Evolutionary conservation across 2,797 vertebrate genomes (phyloP).

Genomic region (Tenualosa thibaudeaui): DNA sequence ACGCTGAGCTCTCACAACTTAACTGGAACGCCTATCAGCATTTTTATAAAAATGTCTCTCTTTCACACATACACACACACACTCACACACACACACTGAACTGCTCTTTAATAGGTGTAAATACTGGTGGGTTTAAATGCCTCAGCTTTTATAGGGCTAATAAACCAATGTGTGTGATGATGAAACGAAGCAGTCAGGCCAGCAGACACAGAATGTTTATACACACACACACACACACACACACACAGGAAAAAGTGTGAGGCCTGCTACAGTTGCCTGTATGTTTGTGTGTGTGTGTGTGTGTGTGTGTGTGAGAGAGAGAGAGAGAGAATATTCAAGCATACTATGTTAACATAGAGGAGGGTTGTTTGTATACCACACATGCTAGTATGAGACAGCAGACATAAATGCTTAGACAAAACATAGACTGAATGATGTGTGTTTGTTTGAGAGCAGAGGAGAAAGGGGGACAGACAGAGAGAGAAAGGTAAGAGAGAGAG

Average conservation of each 20-base stretch:
- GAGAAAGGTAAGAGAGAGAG: not conserved
- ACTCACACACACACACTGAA: not conserved
- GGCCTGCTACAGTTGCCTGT: too few species aligned
- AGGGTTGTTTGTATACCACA: not conserved
- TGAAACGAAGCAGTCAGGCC: too few species aligned
- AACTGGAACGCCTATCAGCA: too few species aligned
- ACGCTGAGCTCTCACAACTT: not conserved
- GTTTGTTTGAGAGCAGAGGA: not conserved
- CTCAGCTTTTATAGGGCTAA: too few species aligned
- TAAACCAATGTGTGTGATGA: too few species aligned
- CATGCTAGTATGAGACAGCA: too few species aligned
- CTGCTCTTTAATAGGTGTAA: too few species aligned
- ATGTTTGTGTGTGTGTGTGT: not conserved
- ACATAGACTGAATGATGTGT: too few species aligned
- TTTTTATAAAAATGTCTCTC: too few species aligned
- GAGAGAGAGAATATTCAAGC: not conserved
- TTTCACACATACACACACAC: not conserved
- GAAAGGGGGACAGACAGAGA: not conserved
- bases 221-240: constrained; percentile 8
- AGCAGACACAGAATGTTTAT: not conserved
- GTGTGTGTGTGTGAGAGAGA: not conserved
- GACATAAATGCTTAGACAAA: too few species aligned
- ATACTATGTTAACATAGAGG: not conserved
- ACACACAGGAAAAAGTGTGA: not conserved
- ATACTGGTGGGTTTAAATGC: too few species aligned